phyloP scores from a whole-genome alignment of 1,140 invertebrate species.

The Solenopsis invicta region DNA sequence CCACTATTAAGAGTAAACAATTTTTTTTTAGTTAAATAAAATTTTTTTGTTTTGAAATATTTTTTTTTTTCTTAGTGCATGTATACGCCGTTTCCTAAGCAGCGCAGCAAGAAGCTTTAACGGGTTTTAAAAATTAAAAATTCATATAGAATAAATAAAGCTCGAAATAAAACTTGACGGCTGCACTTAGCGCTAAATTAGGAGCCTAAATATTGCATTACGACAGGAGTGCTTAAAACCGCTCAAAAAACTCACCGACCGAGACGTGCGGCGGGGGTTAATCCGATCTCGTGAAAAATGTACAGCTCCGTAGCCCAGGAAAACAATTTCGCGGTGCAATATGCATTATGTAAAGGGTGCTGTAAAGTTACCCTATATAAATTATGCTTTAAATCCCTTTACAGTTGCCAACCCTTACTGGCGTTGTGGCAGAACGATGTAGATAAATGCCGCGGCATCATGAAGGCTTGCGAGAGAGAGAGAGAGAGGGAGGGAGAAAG shows the following conservation, averaged over 20 bases:
- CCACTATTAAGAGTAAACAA: too few relatives aligned
- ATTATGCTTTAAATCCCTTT: constrained; percentile 51
- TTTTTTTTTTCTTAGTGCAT: not conserved
- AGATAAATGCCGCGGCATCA: constrained; percentile 12
- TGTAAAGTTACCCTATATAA: constrained; percentile 21
- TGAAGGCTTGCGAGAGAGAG: not conserved
- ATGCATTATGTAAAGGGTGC: constrained; percentile 56
- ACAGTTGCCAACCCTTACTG: not conserved
- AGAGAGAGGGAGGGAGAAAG: not conserved
- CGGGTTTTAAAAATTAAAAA: not conserved
- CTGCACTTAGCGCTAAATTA: constrained; percentile 39
- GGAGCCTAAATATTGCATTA: constrained; percentile 44
- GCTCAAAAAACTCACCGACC: not conserved
- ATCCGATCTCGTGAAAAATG: constrained; percentile 53
- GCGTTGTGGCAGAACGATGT: not conserved
- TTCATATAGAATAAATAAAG: not conserved
- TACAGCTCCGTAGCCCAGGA: constrained; percentile 6
- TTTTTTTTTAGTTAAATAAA: too few relatives aligned
- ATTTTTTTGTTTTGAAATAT: too few relatives aligned
- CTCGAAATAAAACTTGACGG: not conserved
- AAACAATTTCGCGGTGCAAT: constrained; percentile 50
- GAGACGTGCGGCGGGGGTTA: not conserved
- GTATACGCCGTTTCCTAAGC: not conserved
- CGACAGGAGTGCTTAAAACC: constrained; percentile 3
- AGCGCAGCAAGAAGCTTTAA: not conserved